These are phyloP conservation scores for Bostrychus sinensis DNA, from an alignment of 2,113 vertebrate species.

Conservation along the genomic window DNA sequence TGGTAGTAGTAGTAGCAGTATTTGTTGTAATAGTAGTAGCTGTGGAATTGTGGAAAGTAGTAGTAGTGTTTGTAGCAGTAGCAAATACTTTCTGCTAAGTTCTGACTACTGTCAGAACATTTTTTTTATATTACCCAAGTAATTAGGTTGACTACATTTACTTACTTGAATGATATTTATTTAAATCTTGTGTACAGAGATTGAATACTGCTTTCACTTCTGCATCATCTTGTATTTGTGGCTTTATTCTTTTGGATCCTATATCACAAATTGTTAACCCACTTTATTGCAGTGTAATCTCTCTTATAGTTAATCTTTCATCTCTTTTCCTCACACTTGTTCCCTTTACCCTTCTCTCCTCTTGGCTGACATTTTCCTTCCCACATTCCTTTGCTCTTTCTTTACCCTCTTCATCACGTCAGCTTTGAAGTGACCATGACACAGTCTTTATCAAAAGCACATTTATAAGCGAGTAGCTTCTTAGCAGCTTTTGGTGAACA, in stretches of 20 bases:
- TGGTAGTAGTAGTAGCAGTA: too few species aligned
- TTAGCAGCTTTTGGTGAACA: conserved; percentile 14
- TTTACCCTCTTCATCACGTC: conserved; percentile 42
- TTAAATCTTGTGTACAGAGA: too few species aligned
- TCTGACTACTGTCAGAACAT: too few species aligned
- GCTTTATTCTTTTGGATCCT: neutral
- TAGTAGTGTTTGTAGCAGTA: too few species aligned
- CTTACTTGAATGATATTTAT: neutral
- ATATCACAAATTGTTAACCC: conserved; percentile 8
- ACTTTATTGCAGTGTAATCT: conserved; percentile 28
- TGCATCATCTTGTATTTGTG: neutral
- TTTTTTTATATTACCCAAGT: too few species aligned
- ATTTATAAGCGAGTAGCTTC: conserved; percentile 12
- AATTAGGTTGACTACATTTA: too few species aligned
- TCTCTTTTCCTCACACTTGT: conserved; percentile 19
- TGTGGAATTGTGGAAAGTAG: too few species aligned
- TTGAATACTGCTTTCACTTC: too few species aligned
- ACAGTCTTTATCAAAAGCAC: conserved; percentile 36
- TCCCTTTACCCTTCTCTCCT: conserved; percentile 22
- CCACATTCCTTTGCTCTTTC: conserved; percentile 22
- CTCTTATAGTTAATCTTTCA: neutral
- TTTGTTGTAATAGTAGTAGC: too few species aligned
- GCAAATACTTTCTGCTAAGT: too few species aligned
- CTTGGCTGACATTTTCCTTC: neutral
- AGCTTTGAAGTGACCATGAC: conserved; percentile 62